Evolutionary conservation across 2,888 invertebrate species (phyloP).

Genomic region (Plagiodera versicolora): DNA sequence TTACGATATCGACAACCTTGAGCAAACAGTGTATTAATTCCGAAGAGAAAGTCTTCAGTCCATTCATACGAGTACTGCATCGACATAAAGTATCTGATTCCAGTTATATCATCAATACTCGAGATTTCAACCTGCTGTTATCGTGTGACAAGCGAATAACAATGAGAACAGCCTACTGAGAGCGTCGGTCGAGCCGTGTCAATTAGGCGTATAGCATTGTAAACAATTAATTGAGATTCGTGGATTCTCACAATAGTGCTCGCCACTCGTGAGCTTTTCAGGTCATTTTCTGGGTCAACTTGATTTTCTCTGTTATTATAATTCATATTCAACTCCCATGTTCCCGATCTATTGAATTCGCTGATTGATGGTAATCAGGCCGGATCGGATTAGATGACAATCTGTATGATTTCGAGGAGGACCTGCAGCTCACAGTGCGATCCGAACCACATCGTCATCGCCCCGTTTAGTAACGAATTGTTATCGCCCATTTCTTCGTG

Average conservation of each 20-base stretch:
- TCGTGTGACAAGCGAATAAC: slow-evolving; percentile 2
- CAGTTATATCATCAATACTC: neutral
- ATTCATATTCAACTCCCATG: slow-evolving; percentile 27
- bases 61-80: neutral
- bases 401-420: neutral
- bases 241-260: slow-evolving; percentile 25
- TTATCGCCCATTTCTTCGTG: neutral
- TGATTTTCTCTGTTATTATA: slow-evolving; percentile 26
- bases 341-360: slow-evolving; percentile 21
- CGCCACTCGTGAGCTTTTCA: slow-evolving; percentile 27
- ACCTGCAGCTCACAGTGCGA: too few relatives aligned
- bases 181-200: slow-evolving; percentile 9
- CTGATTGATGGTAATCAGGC: neutral
- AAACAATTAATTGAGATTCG: slow-evolving; percentile 20
- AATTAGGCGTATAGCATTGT: slow-evolving; percentile 19
- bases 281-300: slow-evolving; percentile 25
- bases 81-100: neutral
- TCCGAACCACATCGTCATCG: neutral
- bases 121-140: neutral
- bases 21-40: neutral
- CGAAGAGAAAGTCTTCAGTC: neutral
- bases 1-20: neutral
- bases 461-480: neutral
- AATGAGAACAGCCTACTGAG: slow-evolving; percentile 6
- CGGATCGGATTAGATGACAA: neutral